Evolutionary conservation across 2,113 vertebrate species (phyloP).

Genomic region (Phyllostomus hastatus): DNA sequence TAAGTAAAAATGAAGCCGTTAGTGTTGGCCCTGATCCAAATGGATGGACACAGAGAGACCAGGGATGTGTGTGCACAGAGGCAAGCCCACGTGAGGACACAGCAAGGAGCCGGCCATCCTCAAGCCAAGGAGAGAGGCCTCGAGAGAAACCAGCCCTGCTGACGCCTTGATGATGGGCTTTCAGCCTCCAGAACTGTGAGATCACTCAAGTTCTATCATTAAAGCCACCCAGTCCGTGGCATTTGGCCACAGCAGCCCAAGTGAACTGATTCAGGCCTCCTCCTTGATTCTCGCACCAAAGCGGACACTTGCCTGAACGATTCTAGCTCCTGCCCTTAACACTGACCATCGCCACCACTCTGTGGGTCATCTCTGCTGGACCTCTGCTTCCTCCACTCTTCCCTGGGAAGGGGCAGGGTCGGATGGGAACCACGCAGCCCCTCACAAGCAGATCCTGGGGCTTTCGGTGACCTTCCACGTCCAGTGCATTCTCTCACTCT

Average conservation of each 20-base stretch:
- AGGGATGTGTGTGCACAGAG: background rate
- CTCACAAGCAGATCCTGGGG: background rate
- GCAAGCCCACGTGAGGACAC: background rate
- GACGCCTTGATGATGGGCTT: background rate
- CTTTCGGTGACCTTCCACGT: background rate
- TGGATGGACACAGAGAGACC: background rate
- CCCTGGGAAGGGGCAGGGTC: too few relatives aligned
- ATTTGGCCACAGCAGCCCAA: rapidly evolving
- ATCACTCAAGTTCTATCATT: too few relatives aligned
- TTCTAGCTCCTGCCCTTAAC: background rate
- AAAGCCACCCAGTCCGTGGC: background rate
- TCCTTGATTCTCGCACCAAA: background rate
- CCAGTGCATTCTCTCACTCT: background rate
- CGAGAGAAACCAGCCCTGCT: background rate
- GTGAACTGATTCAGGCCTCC: background rate
- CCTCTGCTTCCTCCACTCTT: background rate
- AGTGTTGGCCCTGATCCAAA: background rate
- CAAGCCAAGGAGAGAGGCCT: background rate
- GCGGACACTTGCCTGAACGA: background rate
- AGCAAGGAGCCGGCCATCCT: rapidly evolving
- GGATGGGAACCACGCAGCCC: background rate
- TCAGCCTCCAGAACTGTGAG: background rate
- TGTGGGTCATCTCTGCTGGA: background rate
- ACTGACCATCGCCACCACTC: rapidly evolving
- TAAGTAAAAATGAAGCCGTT: background rate